Conservation (phyloP, 2,113 vertebrate genomes). For the Alosa alosa region DNA sequence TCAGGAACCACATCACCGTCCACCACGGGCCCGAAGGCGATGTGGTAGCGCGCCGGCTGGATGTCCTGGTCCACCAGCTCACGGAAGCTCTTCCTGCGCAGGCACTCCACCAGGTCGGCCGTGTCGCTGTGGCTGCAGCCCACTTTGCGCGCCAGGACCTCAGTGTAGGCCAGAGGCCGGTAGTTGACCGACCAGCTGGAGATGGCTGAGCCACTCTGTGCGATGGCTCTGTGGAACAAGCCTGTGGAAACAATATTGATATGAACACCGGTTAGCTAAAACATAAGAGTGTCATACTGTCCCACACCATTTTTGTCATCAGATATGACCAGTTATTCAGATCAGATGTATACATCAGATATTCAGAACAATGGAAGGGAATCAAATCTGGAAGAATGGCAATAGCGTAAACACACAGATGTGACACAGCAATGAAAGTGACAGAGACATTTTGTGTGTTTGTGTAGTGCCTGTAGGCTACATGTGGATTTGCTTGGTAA, state of each 20-base stretch:
- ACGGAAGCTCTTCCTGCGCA: conserved; percentile 84
- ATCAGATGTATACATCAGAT: too few relatives aligned
- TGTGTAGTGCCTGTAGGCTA: not conserved
- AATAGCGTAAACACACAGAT: not conserved
- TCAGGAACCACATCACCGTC: conserved; percentile 95
- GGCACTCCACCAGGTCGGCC: conserved; percentile 83
- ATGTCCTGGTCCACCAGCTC: conserved; percentile 95
- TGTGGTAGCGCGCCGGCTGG: conserved; percentile 91
- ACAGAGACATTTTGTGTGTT: not conserved
- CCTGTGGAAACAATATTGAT: conserved; percentile 61
- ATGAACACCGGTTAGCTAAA: not conserved
- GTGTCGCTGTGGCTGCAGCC: conserved; percentile 86
- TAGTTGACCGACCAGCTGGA: conserved; percentile 97
- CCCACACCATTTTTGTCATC: not conserved
- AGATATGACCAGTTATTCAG: not conserved
- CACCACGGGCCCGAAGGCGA: conserved; percentile 93
- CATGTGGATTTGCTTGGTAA: not conserved
- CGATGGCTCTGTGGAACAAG: conserved; percentile 91
- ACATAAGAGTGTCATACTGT: not conserved
- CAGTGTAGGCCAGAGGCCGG: conserved; percentile 85
- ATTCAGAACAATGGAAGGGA: not conserved
- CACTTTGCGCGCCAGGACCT: conserved; percentile 86
- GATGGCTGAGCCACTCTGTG: conserved; percentile 92
- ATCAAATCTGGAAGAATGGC: not conserved
- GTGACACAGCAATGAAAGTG: not conserved